Conservation (phyloP, 2,888 invertebrate genomes). For the Brenthis daphne region DNA sequence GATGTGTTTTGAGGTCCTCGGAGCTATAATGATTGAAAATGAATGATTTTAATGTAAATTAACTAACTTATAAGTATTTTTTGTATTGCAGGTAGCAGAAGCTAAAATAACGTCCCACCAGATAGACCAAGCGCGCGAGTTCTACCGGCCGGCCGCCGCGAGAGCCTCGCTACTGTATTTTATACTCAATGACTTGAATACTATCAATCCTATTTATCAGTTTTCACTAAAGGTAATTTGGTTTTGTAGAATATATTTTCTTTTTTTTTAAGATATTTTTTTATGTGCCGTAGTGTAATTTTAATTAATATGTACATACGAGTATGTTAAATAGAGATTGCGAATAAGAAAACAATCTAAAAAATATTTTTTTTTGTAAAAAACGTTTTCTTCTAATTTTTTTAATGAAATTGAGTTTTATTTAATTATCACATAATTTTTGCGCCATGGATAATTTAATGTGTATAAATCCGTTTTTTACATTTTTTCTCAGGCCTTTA, state of each 20-base stretch:
- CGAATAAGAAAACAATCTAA: too few relatives aligned
- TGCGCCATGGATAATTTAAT: too few relatives aligned
- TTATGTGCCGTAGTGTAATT: background rate
- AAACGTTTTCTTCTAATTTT: too few relatives aligned
- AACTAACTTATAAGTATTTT: background rate
- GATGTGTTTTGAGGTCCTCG: too few relatives aligned
- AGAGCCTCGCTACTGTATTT: slow-evolving; percentile 97
- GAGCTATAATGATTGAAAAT: too few relatives aligned
- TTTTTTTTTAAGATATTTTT: background rate
- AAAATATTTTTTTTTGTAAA: too few relatives aligned
- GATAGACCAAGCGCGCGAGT: slow-evolving; percentile 96
- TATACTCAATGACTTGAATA: slow-evolving; percentile 96
- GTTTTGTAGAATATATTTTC: background rate
- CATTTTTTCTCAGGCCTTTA: slow-evolving; percentile 88
- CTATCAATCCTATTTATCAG: slow-evolving; percentile 98
- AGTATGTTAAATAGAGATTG: too few relatives aligned
- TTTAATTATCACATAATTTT: too few relatives aligned
- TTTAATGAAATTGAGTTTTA: too few relatives aligned
- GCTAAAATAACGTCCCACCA: slow-evolving; percentile 95
- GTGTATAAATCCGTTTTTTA: background rate
- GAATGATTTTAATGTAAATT: too few relatives aligned
- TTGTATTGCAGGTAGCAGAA: slow-evolving; percentile 85
- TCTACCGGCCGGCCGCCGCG: slow-evolving; percentile 93
- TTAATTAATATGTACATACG: background rate
- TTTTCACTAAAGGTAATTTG: slow-evolving; percentile 93